These are phyloP conservation scores for Tachuris rubrigastra DNA, from an alignment of 2,113 vertebrate species.

Conservation along the genomic window DNA sequence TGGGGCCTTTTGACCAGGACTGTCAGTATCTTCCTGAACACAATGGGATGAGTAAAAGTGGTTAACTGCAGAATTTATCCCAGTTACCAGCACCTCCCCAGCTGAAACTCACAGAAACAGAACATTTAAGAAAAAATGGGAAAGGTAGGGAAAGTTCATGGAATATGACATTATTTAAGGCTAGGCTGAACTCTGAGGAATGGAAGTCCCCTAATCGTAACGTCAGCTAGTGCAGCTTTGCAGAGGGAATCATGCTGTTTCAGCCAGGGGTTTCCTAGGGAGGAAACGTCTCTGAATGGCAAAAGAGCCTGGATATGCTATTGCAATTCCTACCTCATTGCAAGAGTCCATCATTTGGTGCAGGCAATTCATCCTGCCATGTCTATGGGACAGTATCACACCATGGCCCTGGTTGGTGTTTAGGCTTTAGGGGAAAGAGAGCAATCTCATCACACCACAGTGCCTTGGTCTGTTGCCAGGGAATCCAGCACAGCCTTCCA, in stretches of 20 bases:
- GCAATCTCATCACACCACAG: rapidly evolving
- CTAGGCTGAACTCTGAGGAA: background rate
- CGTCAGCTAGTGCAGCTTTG: background rate
- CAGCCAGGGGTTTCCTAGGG: background rate
- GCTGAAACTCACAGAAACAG: background rate
- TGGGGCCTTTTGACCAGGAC: background rate
- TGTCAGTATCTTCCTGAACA: background rate
- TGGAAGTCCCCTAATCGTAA: background rate
- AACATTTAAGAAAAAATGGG: background rate
- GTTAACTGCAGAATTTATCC: background rate
- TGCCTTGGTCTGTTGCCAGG: background rate
- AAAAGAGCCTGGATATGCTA: background rate
- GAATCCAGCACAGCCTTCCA: background rate
- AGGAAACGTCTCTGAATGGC: background rate
- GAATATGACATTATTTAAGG: background rate
- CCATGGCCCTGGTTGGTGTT: rapidly evolving
- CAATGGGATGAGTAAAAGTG: background rate
- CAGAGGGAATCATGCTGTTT: rapidly evolving
- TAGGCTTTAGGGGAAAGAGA: background rate
- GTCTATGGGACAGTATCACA: background rate
- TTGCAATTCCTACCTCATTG: background rate
- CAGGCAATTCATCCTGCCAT: background rate
- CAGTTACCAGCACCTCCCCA: background rate
- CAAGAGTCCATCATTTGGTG: rapidly evolving
- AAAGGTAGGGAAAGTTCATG: background rate